Evolutionary conservation across 2,113 vertebrate genomes (phyloP).

Genomic region (Pelecanus crispus): DNA sequence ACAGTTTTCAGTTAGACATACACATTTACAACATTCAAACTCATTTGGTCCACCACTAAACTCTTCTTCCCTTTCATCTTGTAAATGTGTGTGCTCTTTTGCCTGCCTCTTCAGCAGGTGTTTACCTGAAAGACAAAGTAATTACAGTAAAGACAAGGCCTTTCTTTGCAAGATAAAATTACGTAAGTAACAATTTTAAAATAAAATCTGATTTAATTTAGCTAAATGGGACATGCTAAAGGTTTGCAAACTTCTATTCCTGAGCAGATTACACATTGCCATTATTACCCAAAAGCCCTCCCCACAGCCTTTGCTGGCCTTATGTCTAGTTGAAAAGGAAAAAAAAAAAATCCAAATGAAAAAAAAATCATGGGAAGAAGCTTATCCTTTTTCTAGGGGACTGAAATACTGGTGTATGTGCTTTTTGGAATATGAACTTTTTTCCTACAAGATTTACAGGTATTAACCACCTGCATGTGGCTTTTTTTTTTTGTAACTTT

Average conservation of each 20-base stretch:
- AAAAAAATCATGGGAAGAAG: not conserved
- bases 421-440: not conserved
- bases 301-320: not conserved
- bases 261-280: not conserved
- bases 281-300: not conserved
- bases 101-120: slow-evolving; percentile 85
- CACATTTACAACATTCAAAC: slow-evolving; percentile 36
- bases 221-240: not conserved
- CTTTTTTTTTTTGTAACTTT: not conserved
- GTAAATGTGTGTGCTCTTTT: slow-evolving; percentile 57
- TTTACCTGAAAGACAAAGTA: slow-evolving; percentile 83
- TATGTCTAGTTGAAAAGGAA: not conserved
- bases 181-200: not conserved
- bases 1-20: slow-evolving; percentile 70
- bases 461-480: not conserved
- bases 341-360: too few relatives aligned
- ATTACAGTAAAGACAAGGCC: not conserved
- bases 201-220: not conserved
- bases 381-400: not conserved
- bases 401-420: not conserved
- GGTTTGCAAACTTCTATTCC: not conserved
- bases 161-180: not conserved
- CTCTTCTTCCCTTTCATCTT: slow-evolving; percentile 20
- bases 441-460: not conserved
- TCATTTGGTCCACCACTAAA: slow-evolving; percentile 11